These are phyloP conservation scores for Numenius phaeopus DNA, from an alignment of 2,797 vertebrate genomes.

Conservation along the genomic window DNA sequence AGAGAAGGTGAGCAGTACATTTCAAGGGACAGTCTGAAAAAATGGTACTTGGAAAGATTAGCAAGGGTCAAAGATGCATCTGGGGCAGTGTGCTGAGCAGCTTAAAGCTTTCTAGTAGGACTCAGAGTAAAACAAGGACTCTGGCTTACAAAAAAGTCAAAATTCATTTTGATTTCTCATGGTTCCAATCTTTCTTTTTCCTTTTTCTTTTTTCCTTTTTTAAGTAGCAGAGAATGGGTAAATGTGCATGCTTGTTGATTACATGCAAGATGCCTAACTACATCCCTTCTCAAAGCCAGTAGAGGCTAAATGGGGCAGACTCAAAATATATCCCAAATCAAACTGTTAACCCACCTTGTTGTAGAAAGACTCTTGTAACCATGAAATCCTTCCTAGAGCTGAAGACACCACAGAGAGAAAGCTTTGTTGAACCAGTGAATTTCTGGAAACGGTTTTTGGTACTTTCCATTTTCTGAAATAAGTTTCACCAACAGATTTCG, in stretches of 20 bases:
- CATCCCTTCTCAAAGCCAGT: neutral
- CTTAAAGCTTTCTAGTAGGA: neutral
- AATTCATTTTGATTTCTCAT: neutral
- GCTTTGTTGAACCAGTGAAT: neutral
- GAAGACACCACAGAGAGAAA: fast-evolving
- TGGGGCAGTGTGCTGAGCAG: neutral
- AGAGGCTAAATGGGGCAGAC: neutral
- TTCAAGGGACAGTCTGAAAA: neutral
- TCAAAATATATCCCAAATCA: neutral
- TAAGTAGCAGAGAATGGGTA: neutral
- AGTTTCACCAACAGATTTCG: neutral
- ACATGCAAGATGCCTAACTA: neutral
- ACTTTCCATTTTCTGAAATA: neutral
- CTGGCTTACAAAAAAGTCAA: neutral
- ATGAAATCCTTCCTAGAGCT: neutral
- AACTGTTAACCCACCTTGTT: neutral
- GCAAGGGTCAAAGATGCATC: neutral
- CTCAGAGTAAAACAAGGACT: neutral
- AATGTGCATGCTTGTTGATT: neutral
- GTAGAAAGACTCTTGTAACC: neutral
- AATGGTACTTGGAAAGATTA: neutral
- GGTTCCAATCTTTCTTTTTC: fast-evolving
- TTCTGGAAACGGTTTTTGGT: neutral
- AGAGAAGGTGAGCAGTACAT: neutral
- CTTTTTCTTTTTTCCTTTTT: neutral